Percentiles rank a stretch among this genome's conserved stretches.
Evolutionary conservation across 2,113 vertebrate genomes (phyloP).

Genomic region (Sinocyclocheilus anophthalmus): DNA sequence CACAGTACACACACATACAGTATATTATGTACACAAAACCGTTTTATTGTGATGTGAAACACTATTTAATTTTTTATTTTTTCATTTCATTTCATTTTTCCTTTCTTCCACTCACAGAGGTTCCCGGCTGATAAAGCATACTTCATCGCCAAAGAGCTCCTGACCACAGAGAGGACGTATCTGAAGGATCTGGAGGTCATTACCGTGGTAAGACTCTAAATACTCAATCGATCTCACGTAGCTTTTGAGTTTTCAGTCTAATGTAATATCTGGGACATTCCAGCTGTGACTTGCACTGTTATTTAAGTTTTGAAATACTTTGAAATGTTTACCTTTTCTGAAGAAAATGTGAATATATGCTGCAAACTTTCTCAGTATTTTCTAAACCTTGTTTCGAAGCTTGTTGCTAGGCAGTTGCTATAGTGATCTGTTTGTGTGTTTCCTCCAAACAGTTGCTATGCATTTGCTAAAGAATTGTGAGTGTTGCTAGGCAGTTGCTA

Average conservation of each 20-base stretch:
- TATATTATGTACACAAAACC: too few species aligned
- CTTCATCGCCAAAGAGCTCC: constrained; percentile 94
- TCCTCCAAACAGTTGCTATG: background rate
- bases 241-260: background rate
- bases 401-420: background rate
- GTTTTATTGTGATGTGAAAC: too few species aligned
- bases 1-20: too few species aligned
- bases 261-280: background rate
- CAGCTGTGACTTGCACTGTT: background rate
- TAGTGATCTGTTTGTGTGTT: background rate
- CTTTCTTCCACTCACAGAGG: constrained; percentile 74
- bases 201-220: constrained; percentile 80
- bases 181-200: constrained; percentile 97
- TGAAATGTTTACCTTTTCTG: background rate
- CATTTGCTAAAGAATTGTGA: background rate
- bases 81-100: background rate
- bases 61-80: background rate
- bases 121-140: constrained; percentile 93
- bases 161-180: constrained; percentile 91
- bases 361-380: background rate
- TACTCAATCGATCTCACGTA: background rate
- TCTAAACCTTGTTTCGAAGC: background rate
- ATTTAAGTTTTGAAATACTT: background rate
- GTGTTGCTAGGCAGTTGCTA: background rate
- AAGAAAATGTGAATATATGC: background rate